Evolutionary conservation across 2,888 invertebrate genomes (phyloP), one percentile per base, ranked within the genome.

Genomic region (Choristoneura rosaceana): DNA sequence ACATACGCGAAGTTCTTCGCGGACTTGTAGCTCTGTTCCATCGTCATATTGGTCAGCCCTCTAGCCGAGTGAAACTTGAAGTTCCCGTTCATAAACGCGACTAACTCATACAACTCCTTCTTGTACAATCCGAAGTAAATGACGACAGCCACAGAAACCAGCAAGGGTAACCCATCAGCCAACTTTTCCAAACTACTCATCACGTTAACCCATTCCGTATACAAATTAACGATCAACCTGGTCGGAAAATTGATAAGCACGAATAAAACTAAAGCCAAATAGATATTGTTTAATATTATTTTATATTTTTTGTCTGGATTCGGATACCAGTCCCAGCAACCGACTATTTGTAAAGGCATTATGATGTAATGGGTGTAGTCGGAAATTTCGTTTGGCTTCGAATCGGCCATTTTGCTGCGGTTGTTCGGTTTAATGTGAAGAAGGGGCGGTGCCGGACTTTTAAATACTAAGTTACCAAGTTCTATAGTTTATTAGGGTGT

Each of bases 1-100:
- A 87, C 80, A 70, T 81, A 86, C 0, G 86, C 87, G 70, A 93
- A 93, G n/a, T 78, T 87, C 73, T 81, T 85, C 1, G 93, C 92
- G 0, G 78, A 78, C 9, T 75, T 76, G 50, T 88, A 92, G 52
- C 92, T 89, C 1, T 77, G 74, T 38, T 66, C 14, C 93, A 93
- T 93, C 0, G 89, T 92, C 90, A 92, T 91, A 63, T 91, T 91
- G 0, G 91, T 91, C 47, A 93, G 75, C 0, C 94, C 94, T 45
- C 84, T 79, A 2, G 91, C 92, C 0, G 94, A 94, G 69, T 84
- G 85, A 69, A 86, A 87, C 77, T 85, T 88, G 75, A 93, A 94
- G 63, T 91, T 87, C 4, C 70, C 71, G 61, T 89, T 87, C 86
- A 93, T 90, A 74, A 79, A 92, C 1, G 80, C 79, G 0, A 85